Evolutionary conservation across 2,113 vertebrate species (phyloP).

Genomic region (Pandion haliaetus): DNA sequence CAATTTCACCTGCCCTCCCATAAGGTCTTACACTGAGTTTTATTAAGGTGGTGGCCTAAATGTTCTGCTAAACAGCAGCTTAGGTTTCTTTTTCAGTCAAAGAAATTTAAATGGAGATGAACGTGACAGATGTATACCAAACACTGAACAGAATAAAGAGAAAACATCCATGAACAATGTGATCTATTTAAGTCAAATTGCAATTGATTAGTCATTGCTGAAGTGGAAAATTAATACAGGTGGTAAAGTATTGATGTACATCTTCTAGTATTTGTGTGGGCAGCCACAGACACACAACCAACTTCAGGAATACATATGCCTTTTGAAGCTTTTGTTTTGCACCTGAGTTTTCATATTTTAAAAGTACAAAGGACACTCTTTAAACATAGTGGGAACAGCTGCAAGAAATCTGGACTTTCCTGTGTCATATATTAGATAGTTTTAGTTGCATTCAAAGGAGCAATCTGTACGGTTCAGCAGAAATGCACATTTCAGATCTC

Average conservation of each 20-base stretch:
- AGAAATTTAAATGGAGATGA: neutral
- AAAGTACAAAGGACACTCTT: neutral
- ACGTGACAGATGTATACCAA: neutral
- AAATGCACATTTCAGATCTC: neutral
- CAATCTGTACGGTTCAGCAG: neutral
- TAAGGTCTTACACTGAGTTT: neutral
- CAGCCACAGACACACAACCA: neutral
- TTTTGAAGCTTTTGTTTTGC: neutral
- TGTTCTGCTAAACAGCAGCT: neutral
- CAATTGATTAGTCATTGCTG: neutral
- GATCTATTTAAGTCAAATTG: neutral
- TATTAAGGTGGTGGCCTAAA: neutral
- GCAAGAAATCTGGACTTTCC: neutral
- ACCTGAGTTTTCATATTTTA: neutral
- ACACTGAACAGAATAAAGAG: neutral
- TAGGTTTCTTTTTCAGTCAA: neutral
- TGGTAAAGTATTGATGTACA: neutral
- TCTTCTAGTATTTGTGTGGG: neutral
- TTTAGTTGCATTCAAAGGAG: neutral
- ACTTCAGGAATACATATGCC: neutral
- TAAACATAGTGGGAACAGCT: neutral
- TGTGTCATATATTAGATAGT: neutral
- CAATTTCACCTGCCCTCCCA: neutral
- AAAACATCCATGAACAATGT: neutral
- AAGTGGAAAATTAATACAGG: neutral